Percentiles rank a stretch among this genome's conserved stretches.
Evolutionary conservation across 2,797 vertebrate genomes (phyloP).

Genomic region (Chaetophractus vellerosus): DNA sequence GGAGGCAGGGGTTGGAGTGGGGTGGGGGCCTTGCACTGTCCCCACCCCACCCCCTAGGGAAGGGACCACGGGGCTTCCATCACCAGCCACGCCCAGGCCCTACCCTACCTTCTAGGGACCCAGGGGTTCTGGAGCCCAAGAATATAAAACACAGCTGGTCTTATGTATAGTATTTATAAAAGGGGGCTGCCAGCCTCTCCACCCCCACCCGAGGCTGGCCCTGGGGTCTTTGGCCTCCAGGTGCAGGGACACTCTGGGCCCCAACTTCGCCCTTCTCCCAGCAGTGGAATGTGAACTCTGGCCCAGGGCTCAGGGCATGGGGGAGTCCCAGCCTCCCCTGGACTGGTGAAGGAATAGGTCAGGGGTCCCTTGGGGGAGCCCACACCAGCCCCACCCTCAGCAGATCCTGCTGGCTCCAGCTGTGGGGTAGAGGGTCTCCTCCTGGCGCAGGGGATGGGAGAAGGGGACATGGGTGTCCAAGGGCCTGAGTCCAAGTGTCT

Average conservation of each 20-base stretch:
- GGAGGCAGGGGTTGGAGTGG: conserved; percentile 14
- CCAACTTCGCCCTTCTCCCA: conserved; percentile 27
- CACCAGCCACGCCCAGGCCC: not conserved
- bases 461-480: conserved; percentile 9
- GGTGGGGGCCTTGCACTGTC: not conserved
- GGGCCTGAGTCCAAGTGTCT: conserved; percentile 8
- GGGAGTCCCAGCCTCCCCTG: conserved; percentile 85
- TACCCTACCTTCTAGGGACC: conserved; percentile 22
- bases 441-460: too few relatives aligned
- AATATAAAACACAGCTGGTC: conserved; percentile 65
- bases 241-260: conserved; percentile 15
- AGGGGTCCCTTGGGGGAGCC: not conserved
- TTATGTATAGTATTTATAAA: conserved; percentile 83
- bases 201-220: not conserved
- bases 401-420: conserved; percentile 30
- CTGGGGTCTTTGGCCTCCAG: conserved; percentile 48
- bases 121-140: not conserved
- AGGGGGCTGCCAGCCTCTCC: conserved; percentile 61
- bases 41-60: not conserved
- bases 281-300: conserved; percentile 65
- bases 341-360: conserved; percentile 27
- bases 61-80: not conserved
- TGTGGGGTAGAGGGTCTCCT: not conserved
- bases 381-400: conserved; percentile 25
- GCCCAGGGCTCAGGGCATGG: conserved; percentile 1